These are phyloP conservation scores for Megaceryle maxima DNA, from an alignment of 2,113 vertebrate species.

Conservation along the genomic window DNA sequence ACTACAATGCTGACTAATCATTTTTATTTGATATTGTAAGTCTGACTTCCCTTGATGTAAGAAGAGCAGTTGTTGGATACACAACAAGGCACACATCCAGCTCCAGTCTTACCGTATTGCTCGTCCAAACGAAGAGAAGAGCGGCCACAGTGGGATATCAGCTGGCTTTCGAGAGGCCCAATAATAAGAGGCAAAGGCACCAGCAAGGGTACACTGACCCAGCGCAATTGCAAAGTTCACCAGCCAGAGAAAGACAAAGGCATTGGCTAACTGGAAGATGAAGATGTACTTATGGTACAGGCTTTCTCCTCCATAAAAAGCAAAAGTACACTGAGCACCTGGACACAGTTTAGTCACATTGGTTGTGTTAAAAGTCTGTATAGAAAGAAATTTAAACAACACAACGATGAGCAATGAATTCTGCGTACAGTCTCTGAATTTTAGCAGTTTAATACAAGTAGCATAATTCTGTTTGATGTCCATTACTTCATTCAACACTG, in stretches of 20 bases:
- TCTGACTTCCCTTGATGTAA: background rate
- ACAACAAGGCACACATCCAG: background rate
- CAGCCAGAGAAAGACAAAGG: conserved; percentile 93
- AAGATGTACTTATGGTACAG: conserved; percentile 87
- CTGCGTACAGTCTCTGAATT: background rate
- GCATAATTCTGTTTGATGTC: background rate
- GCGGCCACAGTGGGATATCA: conserved; percentile 87
- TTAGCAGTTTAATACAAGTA: background rate
- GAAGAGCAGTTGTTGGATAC: background rate
- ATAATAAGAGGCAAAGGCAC: conserved; percentile 95
- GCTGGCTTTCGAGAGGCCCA: conserved; percentile 91
- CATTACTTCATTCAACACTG: background rate
- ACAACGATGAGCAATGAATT: background rate
- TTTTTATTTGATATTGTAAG: background rate
- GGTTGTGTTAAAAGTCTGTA: conserved; percentile 86
- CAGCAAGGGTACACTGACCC: conserved; percentile 94
- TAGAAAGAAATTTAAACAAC: conserved; percentile 31
- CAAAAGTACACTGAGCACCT: conserved; percentile 88
- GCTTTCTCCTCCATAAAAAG: conserved; percentile 90
- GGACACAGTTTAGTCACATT: conserved; percentile 84
- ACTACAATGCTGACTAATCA: background rate
- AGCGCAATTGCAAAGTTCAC: conserved; percentile 92
- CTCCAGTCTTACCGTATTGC: conserved; percentile 83
- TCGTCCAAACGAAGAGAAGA: conserved; percentile 89
- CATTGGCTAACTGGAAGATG: conserved; percentile 88